Percentiles rank a stretch among this genome's conserved stretches.
phyloP scores from a whole-genome alignment of 2,888 invertebrate species.

The Zhuqinia jingwanae region DNA sequence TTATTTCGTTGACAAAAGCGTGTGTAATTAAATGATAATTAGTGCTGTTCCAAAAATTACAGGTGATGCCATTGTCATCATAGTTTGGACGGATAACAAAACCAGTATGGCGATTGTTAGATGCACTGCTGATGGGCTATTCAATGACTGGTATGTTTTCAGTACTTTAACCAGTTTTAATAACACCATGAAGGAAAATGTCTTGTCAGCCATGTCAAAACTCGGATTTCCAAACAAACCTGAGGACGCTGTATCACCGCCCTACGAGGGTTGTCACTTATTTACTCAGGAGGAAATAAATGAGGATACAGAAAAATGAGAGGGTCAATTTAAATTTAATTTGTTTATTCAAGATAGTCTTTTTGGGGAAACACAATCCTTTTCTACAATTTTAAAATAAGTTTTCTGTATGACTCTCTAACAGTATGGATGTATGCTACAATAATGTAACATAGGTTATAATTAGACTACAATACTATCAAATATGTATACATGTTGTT shows the following conservation, averaged over 20 bases:
- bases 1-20: no score
- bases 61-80: slow-evolving; percentile 64
- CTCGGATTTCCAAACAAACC: slow-evolving; percentile 46
- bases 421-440: no score
- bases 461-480: no score
- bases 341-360: no score
- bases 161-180: slow-evolving; percentile 44
- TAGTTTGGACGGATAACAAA: slow-evolving; percentile 71
- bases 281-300: slow-evolving; percentile 23
- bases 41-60: not conserved
- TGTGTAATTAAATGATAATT: not conserved
- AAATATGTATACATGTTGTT: no score
- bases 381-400: no score
- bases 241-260: slow-evolving; percentile 34
- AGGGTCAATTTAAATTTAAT: no score
- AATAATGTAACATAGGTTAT: no score
- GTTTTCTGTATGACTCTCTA: no score
- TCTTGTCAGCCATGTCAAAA: slow-evolving; percentile 15
- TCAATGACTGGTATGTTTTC: slow-evolving; percentile 69
- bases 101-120: slow-evolving; percentile 63
- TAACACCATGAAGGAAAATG: slow-evolving; percentile 14
- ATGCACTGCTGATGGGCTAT: slow-evolving; percentile 57
- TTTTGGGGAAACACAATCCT: no score
- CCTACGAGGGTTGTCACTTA: slow-evolving; percentile 49
- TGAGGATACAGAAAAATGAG: slow-evolving; percentile 10